Percentiles rank a stretch among this genome's conserved stretches.
These are phyloP conservation scores for Hemichromis elongatus DNA, from an alignment of 2,113 vertebrate genomes.

Conservation along the genomic window DNA sequence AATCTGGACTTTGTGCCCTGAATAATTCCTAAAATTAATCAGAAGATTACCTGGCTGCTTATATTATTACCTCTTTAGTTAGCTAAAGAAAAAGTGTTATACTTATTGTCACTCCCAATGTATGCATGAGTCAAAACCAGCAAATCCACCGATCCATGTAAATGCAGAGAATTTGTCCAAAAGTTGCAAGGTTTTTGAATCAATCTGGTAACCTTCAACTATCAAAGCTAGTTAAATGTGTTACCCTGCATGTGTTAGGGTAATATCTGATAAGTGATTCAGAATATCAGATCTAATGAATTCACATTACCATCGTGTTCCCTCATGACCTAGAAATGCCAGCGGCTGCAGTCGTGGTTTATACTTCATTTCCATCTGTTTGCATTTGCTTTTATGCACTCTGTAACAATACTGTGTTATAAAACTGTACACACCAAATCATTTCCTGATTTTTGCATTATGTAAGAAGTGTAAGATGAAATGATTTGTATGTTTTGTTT, in stretches of 20 bases:
- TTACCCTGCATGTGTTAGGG: background rate
- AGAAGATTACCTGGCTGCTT: background rate
- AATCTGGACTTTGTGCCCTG: background rate
- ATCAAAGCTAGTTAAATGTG: background rate
- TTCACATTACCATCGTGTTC: background rate
- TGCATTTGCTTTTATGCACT: background rate
- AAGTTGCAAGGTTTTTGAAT: background rate
- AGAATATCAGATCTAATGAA: slow-evolving; percentile 9
- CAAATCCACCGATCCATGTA: background rate
- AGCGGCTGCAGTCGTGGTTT: background rate
- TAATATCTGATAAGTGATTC: background rate
- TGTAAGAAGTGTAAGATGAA: background rate
- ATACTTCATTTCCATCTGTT: background rate
- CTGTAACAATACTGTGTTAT: background rate
- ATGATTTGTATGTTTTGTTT: background rate
- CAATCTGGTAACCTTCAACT: background rate
- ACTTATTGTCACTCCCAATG: background rate
- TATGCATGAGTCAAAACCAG: background rate
- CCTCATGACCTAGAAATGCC: background rate
- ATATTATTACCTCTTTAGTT: background rate
- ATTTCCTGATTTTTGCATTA: background rate
- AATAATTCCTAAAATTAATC: background rate
- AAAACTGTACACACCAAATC: background rate
- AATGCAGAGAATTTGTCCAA: background rate
- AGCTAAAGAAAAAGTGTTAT: background rate